phyloP scores from a whole-genome alignment of 1,140 invertebrate species.

The Zaprionus africanus region DNA sequence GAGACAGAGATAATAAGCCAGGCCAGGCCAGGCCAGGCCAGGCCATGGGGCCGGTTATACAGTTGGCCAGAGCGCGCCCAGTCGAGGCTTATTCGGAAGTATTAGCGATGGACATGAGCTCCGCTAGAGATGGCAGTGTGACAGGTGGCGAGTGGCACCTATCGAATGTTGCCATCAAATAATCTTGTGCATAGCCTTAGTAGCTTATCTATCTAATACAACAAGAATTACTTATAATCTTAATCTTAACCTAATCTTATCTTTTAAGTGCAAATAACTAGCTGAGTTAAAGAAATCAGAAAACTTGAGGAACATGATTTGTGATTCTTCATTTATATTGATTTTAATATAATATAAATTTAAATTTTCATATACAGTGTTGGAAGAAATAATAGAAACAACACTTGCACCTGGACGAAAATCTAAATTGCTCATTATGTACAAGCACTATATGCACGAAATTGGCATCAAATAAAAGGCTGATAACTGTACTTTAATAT shows the following conservation, averaged over 20 bases:
- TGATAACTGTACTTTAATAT: too few species aligned
- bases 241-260: neutral
- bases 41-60: slow-evolving; percentile 33
- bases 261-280: neutral
- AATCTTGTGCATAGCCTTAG: neutral
- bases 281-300: neutral
- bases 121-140: slow-evolving; percentile 34
- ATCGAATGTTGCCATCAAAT: neutral
- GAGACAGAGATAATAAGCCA: slow-evolving; percentile 57
- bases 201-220: neutral
- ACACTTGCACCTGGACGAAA: too few species aligned
- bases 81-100: slow-evolving; percentile 45
- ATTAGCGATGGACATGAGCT: slow-evolving; percentile 24
- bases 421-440: too few species aligned
- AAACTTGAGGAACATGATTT: neutral
- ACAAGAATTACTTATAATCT: neutral
- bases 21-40: neutral
- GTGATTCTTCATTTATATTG: neutral
- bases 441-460: too few species aligned
- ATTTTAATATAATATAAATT: neutral
- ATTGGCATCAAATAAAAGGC: too few species aligned
- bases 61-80: slow-evolving; percentile 25
- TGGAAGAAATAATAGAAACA: too few species aligned
- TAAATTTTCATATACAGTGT: too few species aligned
- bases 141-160: neutral